Percentiles rank a stretch among this genome's conserved stretches.
phyloP scores from a whole-genome alignment of 2,888 invertebrate species.

The Tenodera sinensis region DNA sequence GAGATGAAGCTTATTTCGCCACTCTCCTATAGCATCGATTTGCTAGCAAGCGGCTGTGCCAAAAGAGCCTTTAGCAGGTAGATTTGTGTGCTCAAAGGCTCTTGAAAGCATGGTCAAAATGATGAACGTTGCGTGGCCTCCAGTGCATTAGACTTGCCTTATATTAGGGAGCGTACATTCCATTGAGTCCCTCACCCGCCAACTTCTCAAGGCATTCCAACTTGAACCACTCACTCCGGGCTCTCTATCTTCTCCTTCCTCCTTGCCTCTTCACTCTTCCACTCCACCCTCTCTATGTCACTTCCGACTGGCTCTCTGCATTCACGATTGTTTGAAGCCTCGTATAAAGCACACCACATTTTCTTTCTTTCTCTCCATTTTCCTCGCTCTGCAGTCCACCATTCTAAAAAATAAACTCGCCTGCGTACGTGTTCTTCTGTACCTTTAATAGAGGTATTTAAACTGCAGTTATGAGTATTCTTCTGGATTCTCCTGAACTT shows the following conservation, averaged over 20 bases:
- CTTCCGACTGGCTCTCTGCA: not conserved
- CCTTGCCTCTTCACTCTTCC: not conserved
- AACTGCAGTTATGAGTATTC: not conserved
- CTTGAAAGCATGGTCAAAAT: not conserved
- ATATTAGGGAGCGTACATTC: not conserved
- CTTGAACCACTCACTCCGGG: not conserved
- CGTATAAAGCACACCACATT: not conserved
- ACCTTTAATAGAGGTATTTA: not conserved
- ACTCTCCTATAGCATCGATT: not conserved
- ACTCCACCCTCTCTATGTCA: not conserved
- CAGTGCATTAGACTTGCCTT: not conserved
- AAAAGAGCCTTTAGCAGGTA: not conserved
- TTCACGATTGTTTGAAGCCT: not conserved
- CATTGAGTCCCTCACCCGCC: not conserved
- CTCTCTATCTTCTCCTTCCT: not conserved
- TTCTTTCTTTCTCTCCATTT: not conserved
- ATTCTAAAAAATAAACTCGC: not conserved
- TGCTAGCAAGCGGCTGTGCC: not conserved
- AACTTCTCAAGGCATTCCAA: not conserved
- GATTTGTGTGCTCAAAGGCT: not conserved
- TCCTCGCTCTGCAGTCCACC: not conserved
- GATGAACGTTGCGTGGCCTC: not conserved
- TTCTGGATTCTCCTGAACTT: not conserved
- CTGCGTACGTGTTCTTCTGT: not conserved
- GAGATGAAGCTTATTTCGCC: not conserved